phyloP scores from a whole-genome alignment of 1,140 invertebrate species.

The Drosophila novamexicana region DNA sequence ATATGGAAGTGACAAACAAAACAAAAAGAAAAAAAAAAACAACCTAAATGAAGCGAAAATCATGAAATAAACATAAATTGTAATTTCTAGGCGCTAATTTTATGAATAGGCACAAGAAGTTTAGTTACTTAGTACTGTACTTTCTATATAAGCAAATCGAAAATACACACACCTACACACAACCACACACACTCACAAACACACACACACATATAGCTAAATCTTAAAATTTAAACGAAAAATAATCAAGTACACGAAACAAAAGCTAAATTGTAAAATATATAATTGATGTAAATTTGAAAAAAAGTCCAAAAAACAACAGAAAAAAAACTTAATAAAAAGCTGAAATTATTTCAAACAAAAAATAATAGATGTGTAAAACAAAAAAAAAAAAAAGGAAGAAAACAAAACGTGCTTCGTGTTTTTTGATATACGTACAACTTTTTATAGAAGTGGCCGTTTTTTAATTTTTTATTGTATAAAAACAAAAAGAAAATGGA shows the following conservation, averaged over 20 bases:
- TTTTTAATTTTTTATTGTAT: constrained; percentile 57
- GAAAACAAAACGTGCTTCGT: constrained; percentile 58
- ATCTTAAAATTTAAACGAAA: constrained; percentile 73
- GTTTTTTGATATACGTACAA: constrained; percentile 63
- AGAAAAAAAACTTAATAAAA: constrained; percentile 28
- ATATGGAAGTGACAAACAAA: neutral
- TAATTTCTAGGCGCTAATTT: constrained; percentile 75
- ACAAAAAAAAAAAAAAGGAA: constrained; percentile 26
- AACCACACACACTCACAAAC: constrained; percentile 10
- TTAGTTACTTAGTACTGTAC: constrained; percentile 81
- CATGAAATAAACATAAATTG: constrained; percentile 64
- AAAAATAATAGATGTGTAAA: constrained; percentile 59
- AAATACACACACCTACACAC: constrained; percentile 39
- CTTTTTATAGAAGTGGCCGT: constrained; percentile 51
- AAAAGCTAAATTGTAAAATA: constrained; percentile 75
- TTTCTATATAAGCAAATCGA: constrained; percentile 62
- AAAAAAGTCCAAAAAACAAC: constrained; percentile 33
- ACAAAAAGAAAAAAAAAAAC: constrained; percentile 26
- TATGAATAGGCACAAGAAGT: constrained; percentile 68
- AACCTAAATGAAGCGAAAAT: constrained; percentile 24
- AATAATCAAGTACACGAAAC: constrained; percentile 66
- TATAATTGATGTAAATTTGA: constrained; percentile 69
- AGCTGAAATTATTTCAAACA: constrained; percentile 66
- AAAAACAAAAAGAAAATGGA: constrained; percentile 15
- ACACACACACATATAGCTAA: constrained; percentile 65